Evolutionary conservation across 2,113 vertebrate genomes (phyloP), one percentile per base, ranked within the genome.

Genomic region (Ifrita kowaldi): DNA sequence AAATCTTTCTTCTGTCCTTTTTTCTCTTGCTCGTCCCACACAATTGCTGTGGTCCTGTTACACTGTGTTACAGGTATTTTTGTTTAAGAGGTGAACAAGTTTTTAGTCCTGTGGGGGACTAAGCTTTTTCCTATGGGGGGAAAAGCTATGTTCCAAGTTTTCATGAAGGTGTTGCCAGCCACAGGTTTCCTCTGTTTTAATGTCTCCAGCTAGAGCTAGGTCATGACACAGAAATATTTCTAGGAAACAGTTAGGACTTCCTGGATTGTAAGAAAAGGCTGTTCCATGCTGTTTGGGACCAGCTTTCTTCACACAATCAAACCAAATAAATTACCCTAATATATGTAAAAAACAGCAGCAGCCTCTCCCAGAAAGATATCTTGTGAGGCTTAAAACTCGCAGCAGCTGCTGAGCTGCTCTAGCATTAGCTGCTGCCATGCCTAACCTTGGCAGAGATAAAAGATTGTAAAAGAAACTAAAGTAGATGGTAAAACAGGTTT

Each of bases 21-120:
- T 16, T 18, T 37, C 37, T 56, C 52, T 21, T 33, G 14, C 24
- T 65, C 33, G 7, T 30, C 49, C 42, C 62, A 47, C 26, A 33
- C 3, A 77, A 22, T 4, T 52, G 9, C 32, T 56, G 4, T 37
- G 17, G 11, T 50, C 30, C 32, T 39, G 3, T 41, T 79, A 35
- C 24, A 33, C 9, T 18, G 12, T 6, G 46, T 30, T 52, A 39
- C 16, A 67, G 35, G 2, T 52, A 13, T 16, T 52, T 71, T 59
- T 63, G 24, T 59, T 13, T 15, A 32, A 57, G 19, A 77, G 6
- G 2, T n/a, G 15, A 79, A 46, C 0, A 0, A 19, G 4, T 0
- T 67, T 79, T 39, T 6, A 37, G 20, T 13, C 16, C 33, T 20
- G 10, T 2, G 2, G 3, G 3, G 1, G 1, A 10, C 39, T n/a